phyloP scores from a whole-genome alignment of 2,888 invertebrate genomes.

The Incurvaria masculella region DNA sequence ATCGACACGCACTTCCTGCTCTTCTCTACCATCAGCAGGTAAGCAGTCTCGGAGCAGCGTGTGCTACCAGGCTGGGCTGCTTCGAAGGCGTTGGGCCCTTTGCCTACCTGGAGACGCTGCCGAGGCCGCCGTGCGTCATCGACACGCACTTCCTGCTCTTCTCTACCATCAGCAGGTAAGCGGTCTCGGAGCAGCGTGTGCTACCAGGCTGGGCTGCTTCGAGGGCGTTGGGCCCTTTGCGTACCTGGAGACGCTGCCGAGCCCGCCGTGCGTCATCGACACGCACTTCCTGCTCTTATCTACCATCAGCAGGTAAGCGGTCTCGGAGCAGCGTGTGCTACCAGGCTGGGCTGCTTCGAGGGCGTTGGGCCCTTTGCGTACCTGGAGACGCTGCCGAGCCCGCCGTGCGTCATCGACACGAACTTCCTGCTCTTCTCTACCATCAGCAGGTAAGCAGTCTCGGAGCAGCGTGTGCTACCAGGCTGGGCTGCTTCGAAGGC shows the following conservation, averaged over 20 bases:
- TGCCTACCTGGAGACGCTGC: constrained; percentile 86
- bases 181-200: constrained; percentile 80
- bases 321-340: constrained; percentile 85
- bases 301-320: constrained; percentile 61
- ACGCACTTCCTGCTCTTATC: constrained; percentile 80
- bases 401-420: constrained; percentile 84
- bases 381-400: constrained; percentile 81
- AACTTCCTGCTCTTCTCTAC: constrained; percentile 76
- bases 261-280: constrained; percentile 80
- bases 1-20: too few relatives aligned
- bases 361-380: constrained; percentile 89
- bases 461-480: constrained; percentile 82
- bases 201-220: constrained; percentile 88
- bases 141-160: constrained; percentile 80
- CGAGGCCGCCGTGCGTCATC: constrained; percentile 82
- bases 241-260: constrained; percentile 85
- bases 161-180: constrained; percentile 66
- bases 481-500: constrained; percentile 90
- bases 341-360: constrained; percentile 86
- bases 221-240: constrained; percentile 88
- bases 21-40: too few relatives aligned
- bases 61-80: constrained; percentile 88
- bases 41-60: constrained; percentile 79
- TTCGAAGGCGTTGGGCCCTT: constrained; percentile 90
- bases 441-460: constrained; percentile 64